Evolutionary conservation across 2,888 invertebrate genomes (phyloP), one percentile per base, ranked within the genome.

Genomic region (Gymnoscelis rufifasciata): DNA sequence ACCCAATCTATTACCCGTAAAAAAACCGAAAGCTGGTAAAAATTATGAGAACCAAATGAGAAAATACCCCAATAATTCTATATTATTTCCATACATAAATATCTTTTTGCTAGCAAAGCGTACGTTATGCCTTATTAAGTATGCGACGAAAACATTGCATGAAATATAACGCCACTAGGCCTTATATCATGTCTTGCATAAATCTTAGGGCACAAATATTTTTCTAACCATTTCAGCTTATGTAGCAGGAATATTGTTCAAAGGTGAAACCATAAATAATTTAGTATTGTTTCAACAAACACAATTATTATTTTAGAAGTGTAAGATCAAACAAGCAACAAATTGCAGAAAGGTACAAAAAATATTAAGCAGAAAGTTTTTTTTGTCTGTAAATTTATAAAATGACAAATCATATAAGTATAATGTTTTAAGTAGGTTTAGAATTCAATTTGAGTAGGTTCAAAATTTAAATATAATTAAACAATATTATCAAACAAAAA

Each of bases 61-160:
- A 50, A 50, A 42, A 46, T 42, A 45, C 35, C 41, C 30, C 42
- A 45, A 39, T 50, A 45, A 45, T 39, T 48, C 44, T 49, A 41
- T 46, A 52, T 52, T 54, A 54, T 40, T 38, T 43, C 48, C 40
- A 49, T 47, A 43, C 45, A 58, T 58, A 58, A 56, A 58, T 58
- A 54, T 52, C 49, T 45, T 47, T 71, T 59, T 68, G 78, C 80
- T 59, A 71, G 66, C 72, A 66, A 68, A 74, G 80, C 78, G 67
- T 72, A 71, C 77, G 80, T 73, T 78, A 76, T 73, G 79, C 71
- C 73, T 79, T 78, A 79, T 82, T 82, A 68, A 68, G 51, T 80
- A 83, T 82, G 77, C 81, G 77, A 68, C 74, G 71, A 80, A 82
- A 83, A 83, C 83, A 83, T 67, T 60, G 64, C 47, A 60, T 82